Evolutionary conservation across 2,888 invertebrate genomes (phyloP).

Genomic region (Watsonalla cultraria): DNA sequence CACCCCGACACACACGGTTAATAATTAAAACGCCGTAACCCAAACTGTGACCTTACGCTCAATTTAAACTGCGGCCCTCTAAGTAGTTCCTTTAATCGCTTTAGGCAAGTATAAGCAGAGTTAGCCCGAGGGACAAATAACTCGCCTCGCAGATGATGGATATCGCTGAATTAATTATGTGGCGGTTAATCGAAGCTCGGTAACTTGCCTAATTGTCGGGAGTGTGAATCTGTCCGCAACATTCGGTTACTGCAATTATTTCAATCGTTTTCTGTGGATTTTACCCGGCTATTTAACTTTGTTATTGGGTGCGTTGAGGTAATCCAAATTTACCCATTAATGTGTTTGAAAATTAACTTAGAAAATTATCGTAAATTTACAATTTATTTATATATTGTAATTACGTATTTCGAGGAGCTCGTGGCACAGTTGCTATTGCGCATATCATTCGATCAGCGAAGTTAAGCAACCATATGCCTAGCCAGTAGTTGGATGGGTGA

Average conservation of each 20-base stretch:
- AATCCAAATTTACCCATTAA: too few relatives aligned
- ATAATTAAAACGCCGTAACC: not conserved
- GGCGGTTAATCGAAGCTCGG: slow-evolving; percentile 39
- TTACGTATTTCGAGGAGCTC: too few relatives aligned
- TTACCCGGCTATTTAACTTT: too few relatives aligned
- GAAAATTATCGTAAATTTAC: too few relatives aligned
- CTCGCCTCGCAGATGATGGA: slow-evolving; percentile 45
- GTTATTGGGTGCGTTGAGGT: too few relatives aligned
- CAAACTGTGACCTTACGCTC: slow-evolving; percentile 13
- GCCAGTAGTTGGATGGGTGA: too few relatives aligned
- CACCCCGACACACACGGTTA: not conserved
- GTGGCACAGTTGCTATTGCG: too few relatives aligned
- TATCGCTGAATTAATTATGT: slow-evolving; percentile 58
- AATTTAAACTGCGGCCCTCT: slow-evolving; percentile 23
- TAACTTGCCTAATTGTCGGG: slow-evolving; percentile 38
- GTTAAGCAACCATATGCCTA: too few relatives aligned
- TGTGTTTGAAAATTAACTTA: too few relatives aligned
- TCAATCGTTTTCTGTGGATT: not conserved
- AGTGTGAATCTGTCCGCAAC: slow-evolving; percentile 22
- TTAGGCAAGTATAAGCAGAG: slow-evolving; percentile 44
- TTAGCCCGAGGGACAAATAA: slow-evolving; percentile 44
- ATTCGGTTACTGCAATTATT: slow-evolving; percentile 3
- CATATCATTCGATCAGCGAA: too few relatives aligned
- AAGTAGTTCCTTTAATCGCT: slow-evolving; percentile 45
- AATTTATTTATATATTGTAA: too few relatives aligned